A percentile compares a stretch with the other conserved stretches of the same genome.
phyloP scores from a whole-genome alignment of 2,113 vertebrate species.

The Copsychus sechellarum region DNA sequence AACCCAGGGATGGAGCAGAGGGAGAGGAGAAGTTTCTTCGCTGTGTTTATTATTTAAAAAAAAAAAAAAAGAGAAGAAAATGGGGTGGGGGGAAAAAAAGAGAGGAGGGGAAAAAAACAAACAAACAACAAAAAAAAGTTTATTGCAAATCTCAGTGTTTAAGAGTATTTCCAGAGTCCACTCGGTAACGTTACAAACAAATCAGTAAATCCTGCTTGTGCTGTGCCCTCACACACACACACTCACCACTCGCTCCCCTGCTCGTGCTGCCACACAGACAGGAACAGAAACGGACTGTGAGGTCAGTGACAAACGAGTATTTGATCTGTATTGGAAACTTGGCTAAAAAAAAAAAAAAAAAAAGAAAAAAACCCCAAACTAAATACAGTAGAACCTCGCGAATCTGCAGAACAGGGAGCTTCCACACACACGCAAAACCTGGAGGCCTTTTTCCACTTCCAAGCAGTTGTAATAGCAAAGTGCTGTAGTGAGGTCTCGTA shows the following conservation, averaged over 20 bases:
- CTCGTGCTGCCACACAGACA: conserved; percentile 61
- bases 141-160: conserved; percentile 78
- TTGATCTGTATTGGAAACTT: conserved; percentile 56
- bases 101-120: accelerated
- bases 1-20: background rate
- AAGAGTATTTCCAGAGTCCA: conserved; percentile 73
- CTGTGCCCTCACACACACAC: conserved; percentile 42
- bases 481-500: conserved; percentile 63
- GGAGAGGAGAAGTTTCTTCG: background rate
- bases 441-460: conserved; percentile 34
- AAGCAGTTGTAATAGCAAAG: conserved; percentile 63
- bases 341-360: background rate
- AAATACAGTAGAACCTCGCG: conserved; percentile 61
- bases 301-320: conserved; percentile 62
- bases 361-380: background rate
- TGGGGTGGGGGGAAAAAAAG: background rate
- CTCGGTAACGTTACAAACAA: conserved; percentile 54
- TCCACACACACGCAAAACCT: conserved; percentile 47
- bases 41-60: background rate
- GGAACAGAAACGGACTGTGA: conserved; percentile 47
- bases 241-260: conserved; percentile 52
- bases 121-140: conserved; percentile 20
- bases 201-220: conserved; percentile 41
- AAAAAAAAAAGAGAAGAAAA: background rate
- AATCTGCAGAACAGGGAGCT: conserved; percentile 59